These are phyloP conservation scores for Chrysolina oricalcia DNA, from an alignment of 2,888 invertebrate species.

Conservation along the genomic window DNA sequence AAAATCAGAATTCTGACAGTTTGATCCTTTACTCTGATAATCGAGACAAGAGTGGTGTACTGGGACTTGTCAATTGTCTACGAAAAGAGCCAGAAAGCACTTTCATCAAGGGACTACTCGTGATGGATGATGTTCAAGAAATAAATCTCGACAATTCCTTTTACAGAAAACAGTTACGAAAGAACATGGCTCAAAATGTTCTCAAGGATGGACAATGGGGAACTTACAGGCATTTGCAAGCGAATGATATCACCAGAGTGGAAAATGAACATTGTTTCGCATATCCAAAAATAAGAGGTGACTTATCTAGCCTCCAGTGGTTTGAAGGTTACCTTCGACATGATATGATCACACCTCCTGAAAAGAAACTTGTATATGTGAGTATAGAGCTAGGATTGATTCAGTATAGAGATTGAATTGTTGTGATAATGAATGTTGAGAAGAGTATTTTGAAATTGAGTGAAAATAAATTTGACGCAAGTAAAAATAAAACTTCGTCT, in stretches of 20 bases:
- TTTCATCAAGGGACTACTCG: slow-evolving; percentile 72
- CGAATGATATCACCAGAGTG: slow-evolving; percentile 74
- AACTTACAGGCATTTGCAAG: slow-evolving; percentile 86
- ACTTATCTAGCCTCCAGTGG: slow-evolving; percentile 90
- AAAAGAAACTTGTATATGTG: slow-evolving; percentile 49
- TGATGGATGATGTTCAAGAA: slow-evolving; percentile 76
- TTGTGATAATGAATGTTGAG: too few species aligned
- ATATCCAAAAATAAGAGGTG: slow-evolving; percentile 86
- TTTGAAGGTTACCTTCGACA: slow-evolving; percentile 78
- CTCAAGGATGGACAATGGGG: slow-evolving; percentile 75
- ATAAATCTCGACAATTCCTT: slow-evolving; percentile 76
- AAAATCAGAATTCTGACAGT: slow-evolving; percentile 70
- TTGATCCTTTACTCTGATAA: slow-evolving; percentile 79
- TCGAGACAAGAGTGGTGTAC: slow-evolving; percentile 83
- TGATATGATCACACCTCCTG: slow-evolving; percentile 50
- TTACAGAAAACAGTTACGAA: slow-evolving; percentile 79
- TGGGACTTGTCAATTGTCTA: slow-evolving; percentile 84
- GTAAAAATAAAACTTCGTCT: too few species aligned
- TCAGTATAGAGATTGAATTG: too few species aligned
- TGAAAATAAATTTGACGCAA: too few species aligned
- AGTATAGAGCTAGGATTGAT: slow-evolving; percentile 11
- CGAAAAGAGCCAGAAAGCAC: slow-evolving; percentile 75
- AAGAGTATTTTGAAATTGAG: too few species aligned
- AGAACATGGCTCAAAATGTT: slow-evolving; percentile 88
- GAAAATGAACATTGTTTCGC: slow-evolving; percentile 82